These are phyloP conservation scores for Genyomyrus donnyi DNA, from an alignment of 2,113 vertebrate genomes.

Conservation along the genomic window DNA sequence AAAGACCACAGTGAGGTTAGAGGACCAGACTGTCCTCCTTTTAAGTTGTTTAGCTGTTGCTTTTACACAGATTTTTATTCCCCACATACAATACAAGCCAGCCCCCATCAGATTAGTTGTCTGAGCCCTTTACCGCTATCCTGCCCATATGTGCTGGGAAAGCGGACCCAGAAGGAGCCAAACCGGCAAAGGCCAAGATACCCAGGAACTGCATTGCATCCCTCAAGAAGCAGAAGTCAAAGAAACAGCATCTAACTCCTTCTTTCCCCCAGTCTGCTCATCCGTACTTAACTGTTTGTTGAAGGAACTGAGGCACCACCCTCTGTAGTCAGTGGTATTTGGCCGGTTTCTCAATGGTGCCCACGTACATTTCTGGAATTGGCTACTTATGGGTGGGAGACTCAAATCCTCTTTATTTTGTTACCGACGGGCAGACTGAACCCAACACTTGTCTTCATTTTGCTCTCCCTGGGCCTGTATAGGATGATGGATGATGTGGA, in stretches of 20 bases:
- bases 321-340: background rate
- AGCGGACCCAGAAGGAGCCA: background rate
- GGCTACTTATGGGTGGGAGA: background rate
- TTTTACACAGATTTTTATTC: background rate
- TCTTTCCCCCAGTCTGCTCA: background rate
- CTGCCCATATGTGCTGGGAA: background rate
- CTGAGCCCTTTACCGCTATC: background rate
- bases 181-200: background rate
- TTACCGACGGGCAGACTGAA: background rate
- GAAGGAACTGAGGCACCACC: background rate
- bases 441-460: background rate
- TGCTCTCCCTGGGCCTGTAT: background rate
- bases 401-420: background rate
- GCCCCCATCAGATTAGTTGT: background rate
- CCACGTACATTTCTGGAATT: background rate
- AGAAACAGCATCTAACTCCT: background rate
- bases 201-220: background rate
- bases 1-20: background rate
- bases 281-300: background rate
- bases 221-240: background rate
- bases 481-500: background rate
- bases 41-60: background rate
- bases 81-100: background rate
- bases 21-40: background rate
- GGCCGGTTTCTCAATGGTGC: background rate